Evolutionary conservation across 2,113 vertebrate genomes (phyloP).

Genomic region (Mus musculus): DNA sequence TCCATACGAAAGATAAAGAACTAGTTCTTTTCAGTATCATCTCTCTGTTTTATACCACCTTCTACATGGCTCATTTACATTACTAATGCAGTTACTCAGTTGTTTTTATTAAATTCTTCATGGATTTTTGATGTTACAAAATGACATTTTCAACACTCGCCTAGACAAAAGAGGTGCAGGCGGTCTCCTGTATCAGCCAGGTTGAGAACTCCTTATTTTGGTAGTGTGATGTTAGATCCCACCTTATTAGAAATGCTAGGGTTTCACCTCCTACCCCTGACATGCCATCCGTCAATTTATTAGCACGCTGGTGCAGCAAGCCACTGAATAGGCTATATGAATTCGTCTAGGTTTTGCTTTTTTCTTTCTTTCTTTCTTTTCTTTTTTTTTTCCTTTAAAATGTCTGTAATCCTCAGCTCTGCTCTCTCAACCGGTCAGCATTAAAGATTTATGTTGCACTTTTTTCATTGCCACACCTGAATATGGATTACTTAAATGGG

Average conservation of each 20-base stretch:
- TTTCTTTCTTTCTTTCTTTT: constrained; percentile 81
- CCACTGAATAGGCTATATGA: constrained; percentile 88
- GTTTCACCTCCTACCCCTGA: constrained; percentile 87
- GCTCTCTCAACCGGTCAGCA: constrained; percentile 91
- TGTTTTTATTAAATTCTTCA: constrained; percentile 72
- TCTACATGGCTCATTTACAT: constrained; percentile 75
- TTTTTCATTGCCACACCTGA: constrained; percentile 97
- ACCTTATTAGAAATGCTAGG: constrained; percentile 87
- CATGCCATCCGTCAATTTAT: constrained; percentile 91
- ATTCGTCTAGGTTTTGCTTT: constrained; percentile 85
- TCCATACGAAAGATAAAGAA: constrained; percentile 74
- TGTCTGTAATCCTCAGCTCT: constrained; percentile 91
- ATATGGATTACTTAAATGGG: constrained; percentile 99
- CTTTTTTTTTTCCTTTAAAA: constrained; percentile 85
- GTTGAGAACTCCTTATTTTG: constrained; percentile 87
- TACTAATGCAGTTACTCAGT: constrained; percentile 78
- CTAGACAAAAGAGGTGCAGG: constrained; percentile 78
- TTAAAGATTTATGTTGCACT: constrained; percentile 95
- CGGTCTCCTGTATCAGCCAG: constrained; percentile 86
- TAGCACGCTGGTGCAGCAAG: constrained; percentile 89
- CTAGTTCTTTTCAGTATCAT: constrained; percentile 74
- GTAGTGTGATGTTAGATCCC: constrained; percentile 85
- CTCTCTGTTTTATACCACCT: constrained; percentile 62
- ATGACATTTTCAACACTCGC: constrained; percentile 80
- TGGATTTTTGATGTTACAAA: constrained; percentile 81